Conservation (phyloP, 2,888 invertebrate species). For the Cheilosia urbana region DNA sequence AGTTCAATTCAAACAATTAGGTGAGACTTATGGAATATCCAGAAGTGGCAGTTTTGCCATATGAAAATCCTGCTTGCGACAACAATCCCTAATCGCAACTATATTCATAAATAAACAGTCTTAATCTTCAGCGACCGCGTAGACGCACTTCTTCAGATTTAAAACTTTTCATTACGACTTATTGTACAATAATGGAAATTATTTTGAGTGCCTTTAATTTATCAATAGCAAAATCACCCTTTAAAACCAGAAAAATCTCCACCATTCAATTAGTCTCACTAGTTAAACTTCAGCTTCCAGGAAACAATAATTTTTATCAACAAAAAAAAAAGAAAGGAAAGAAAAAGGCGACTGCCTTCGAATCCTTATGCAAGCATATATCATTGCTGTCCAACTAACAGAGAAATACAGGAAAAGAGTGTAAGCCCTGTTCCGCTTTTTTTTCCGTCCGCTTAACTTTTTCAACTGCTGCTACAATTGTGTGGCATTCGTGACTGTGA, state of each 20-base stretch:
- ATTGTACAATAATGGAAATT: no score
- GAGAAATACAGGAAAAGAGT: conserved; percentile 61
- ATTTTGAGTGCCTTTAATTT: no score
- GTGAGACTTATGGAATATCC: no score
- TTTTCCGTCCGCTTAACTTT: conserved; percentile 30
- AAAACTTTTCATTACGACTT: no score
- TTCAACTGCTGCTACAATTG: conserved; percentile 37
- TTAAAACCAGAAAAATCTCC: neutral
- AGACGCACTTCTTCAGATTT: no score
- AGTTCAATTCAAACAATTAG: no score
- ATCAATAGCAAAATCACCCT: no score
- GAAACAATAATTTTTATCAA: conserved; percentile 5
- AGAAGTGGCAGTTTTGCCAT: no score
- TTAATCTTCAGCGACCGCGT: no score
- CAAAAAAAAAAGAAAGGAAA: conserved; percentile 2
- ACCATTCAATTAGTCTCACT: conserved; percentile 35
- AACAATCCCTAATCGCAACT: no score
- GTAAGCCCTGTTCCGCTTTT: conserved; percentile 27
- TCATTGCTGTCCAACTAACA: conserved; percentile 17
- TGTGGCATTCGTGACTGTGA: conserved; percentile 46
- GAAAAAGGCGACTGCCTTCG: neutral
- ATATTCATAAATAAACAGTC: no score
- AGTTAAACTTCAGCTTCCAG: conserved; percentile 17
- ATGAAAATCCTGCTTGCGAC: no score
- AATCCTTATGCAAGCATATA: conserved; percentile 4